These are phyloP conservation scores for Tuberolachnus salignus DNA, from an alignment of 2,888 invertebrate species.

Conservation along the genomic window DNA sequence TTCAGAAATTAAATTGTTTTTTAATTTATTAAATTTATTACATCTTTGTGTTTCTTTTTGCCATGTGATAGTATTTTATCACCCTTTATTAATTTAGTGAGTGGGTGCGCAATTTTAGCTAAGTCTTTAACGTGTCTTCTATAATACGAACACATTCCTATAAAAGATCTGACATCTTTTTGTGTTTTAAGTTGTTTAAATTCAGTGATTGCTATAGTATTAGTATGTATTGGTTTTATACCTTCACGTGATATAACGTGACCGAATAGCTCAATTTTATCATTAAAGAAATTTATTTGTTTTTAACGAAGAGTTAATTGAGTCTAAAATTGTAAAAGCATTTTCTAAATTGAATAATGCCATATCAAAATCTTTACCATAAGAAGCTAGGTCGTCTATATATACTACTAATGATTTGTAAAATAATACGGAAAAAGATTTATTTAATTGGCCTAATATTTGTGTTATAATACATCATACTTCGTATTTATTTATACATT, in stretches of 20 bases:
- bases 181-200: constrained; percentile 26
- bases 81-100: constrained; percentile 28
- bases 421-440: neutral
- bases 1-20: neutral
- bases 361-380: neutral
- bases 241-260: neutral
- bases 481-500: too few species aligned
- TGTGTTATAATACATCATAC: too few species aligned
- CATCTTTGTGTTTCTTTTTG: too few species aligned
- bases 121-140: constrained; percentile 30
- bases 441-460: too few species aligned
- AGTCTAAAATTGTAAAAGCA: neutral
- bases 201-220: constrained; percentile 2
- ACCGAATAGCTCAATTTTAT: neutral
- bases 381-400: neutral
- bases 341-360: neutral
- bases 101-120: constrained; percentile 33
- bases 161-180: constrained; percentile 45
- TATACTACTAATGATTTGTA: neutral
- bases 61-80: too few species aligned
- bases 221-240: neutral
- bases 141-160: constrained; percentile 28
- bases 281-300: constrained; percentile 13
- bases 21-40: constrained; percentile 31
- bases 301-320: neutral